Percentiles rank a stretch among this genome's conserved stretches.
These are phyloP conservation scores for Siphlonurus alternatus DNA, from an alignment of 2,888 invertebrate species.

Conservation along the genomic window DNA sequence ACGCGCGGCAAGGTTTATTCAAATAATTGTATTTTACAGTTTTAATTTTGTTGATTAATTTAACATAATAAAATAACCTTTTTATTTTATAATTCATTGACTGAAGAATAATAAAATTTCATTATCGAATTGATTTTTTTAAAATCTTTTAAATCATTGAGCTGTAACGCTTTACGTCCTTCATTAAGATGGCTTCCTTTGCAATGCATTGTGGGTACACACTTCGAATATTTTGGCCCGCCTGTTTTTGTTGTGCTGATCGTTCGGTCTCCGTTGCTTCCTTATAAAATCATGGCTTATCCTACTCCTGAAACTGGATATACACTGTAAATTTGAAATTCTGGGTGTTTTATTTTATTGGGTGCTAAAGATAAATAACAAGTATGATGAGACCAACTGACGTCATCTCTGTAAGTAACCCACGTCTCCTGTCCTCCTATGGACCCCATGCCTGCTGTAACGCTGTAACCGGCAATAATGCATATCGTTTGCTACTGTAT, in stretches of 20 bases:
- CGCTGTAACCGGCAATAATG: too few relatives aligned
- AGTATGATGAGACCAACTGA: neutral
- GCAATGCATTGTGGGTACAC: neutral
- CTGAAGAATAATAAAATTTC: too few relatives aligned
- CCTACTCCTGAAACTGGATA: too few relatives aligned
- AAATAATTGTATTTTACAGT: neutral
- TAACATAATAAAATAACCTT: neutral
- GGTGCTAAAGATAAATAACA: too few relatives aligned
- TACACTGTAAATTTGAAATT: too few relatives aligned
- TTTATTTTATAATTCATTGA: neutral
- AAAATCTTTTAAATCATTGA: neutral
- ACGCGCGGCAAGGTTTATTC: neutral
- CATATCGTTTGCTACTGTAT: too few relatives aligned
- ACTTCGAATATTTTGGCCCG: too few relatives aligned
- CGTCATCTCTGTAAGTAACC: neutral
- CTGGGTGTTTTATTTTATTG: too few relatives aligned
- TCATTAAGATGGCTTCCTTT: neutral
- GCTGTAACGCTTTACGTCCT: neutral
- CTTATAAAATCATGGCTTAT: too few relatives aligned
- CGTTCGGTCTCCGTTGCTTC: too few relatives aligned
- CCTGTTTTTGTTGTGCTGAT: neutral
- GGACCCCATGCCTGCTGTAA: too few relatives aligned
- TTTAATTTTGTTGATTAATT: neutral
- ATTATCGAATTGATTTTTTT: neutral
- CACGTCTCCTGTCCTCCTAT: neutral